These are phyloP conservation scores for Anoura caudifer DNA, from an alignment of 2,113 vertebrate genomes.

Conservation along the genomic window DNA sequence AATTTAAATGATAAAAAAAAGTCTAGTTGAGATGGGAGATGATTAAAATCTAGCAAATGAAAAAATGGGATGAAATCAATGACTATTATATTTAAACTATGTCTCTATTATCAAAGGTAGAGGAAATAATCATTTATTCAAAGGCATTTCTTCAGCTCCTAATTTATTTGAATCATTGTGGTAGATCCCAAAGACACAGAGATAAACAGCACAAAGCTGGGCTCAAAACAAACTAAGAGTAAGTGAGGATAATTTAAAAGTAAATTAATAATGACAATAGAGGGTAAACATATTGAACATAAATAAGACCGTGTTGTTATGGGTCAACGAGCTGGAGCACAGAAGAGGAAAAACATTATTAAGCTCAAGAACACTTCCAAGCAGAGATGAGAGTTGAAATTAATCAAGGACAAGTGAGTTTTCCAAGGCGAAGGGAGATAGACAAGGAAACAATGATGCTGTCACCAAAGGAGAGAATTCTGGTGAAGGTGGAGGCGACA, in stretches of 20 bases:
- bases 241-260: neutral
- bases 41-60: neutral
- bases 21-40: neutral
- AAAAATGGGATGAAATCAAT: neutral
- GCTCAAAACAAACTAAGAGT: neutral
- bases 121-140: neutral
- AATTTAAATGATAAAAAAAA: neutral
- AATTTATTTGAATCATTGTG: neutral
- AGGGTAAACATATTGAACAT: neutral
- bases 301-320: neutral
- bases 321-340: neutral
- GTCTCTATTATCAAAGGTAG: neutral
- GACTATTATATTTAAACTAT: neutral
- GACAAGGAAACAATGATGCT: neutral
- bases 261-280: neutral
- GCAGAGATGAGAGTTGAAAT: neutral
- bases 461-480: neutral
- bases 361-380: neutral
- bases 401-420: neutral
- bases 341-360: neutral
- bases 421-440: neutral
- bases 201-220: neutral
- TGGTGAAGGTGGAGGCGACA: neutral
- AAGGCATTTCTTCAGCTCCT: neutral
- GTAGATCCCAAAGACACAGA: neutral